Base-by-base conservation (phyloP, 2,888 invertebrate species). In the Oscheius sp. region DNA sequence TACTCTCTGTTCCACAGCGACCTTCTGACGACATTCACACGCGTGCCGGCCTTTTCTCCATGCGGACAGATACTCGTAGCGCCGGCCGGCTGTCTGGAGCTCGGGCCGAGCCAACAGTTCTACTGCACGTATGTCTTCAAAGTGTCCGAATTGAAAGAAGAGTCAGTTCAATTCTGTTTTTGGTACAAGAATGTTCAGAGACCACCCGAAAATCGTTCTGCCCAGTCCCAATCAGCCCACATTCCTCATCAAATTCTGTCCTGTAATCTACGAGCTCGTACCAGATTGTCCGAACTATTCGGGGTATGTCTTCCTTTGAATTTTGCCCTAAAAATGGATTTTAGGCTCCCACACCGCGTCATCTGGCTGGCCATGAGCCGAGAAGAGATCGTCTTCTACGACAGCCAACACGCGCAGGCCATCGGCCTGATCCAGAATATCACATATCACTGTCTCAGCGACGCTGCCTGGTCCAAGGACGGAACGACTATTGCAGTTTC, bases 321-420 rank as follows among this genome's bases (percentile, higher is more conserved):
- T 21, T 21, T 21, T 21, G 21, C 21, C 21, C 21, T 21, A 21
- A 37, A 63, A 35, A 33, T 3, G 3, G 7, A 35, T 75, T 86
- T 65, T 55, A 88, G 92, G 10, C 89, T 94, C 55, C 93, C 93
- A 0, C 94, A 94, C 89, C 92, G 97, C 76, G 92, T 95, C 91
- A 91, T 99, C 74, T 94, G 96, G 89, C 97, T 97, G 0, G 93
- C 97, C 11, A 96, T 94, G 33, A 95, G 96, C 1, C 93, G 94
- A 84, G 93, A 94, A 84, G 87, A 90, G 1, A 93, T 99, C 48
- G 91, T 94, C 74, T 90, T 96, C 57, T 95, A 95, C 88, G 96
- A 96, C 88, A 95, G 95, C 0, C 95, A 96, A 89, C 94, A 95
- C 87, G 89, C 91, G 2, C 90, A 92, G 50, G 96, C 96, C 0